Conservation (phyloP, 2,888 invertebrate species). For the Pterobdella sp. region DNA sequence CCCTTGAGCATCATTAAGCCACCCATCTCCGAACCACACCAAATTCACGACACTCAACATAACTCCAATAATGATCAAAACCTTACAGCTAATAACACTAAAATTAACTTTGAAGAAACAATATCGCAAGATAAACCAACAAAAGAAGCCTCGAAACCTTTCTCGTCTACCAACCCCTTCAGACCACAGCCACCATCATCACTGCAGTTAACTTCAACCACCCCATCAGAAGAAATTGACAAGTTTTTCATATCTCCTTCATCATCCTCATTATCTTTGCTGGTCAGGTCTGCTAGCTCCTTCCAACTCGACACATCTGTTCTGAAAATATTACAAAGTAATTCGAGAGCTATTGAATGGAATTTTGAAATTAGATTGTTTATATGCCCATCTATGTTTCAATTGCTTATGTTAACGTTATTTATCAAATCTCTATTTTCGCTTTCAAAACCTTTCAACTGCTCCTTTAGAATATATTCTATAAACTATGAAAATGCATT, state of each 20-base stretch:
- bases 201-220: background rate
- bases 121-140: too few relatives aligned
- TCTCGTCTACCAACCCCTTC: background rate
- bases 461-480: too few relatives aligned
- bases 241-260: background rate
- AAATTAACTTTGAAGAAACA: too few relatives aligned
- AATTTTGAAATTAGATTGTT: too few relatives aligned
- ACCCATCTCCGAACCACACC: background rate
- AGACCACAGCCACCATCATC: background rate
- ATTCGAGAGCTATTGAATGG: too few relatives aligned
- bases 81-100: background rate
- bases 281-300: background rate
- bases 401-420: too few relatives aligned
- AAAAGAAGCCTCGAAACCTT: too few relatives aligned
- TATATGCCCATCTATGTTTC: too few relatives aligned
- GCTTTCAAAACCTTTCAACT: too few relatives aligned
- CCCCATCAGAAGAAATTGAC: background rate
- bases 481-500: too few relatives aligned
- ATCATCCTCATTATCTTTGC: background rate
- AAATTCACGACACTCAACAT: background rate
- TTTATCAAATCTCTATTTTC: too few relatives aligned
- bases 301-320: background rate
- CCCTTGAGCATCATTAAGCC: background rate
- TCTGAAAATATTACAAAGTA: too few relatives aligned
- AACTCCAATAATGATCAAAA: background rate